phyloP scores from a whole-genome alignment of 2,113 vertebrate species.

The Cariama cristata region DNA sequence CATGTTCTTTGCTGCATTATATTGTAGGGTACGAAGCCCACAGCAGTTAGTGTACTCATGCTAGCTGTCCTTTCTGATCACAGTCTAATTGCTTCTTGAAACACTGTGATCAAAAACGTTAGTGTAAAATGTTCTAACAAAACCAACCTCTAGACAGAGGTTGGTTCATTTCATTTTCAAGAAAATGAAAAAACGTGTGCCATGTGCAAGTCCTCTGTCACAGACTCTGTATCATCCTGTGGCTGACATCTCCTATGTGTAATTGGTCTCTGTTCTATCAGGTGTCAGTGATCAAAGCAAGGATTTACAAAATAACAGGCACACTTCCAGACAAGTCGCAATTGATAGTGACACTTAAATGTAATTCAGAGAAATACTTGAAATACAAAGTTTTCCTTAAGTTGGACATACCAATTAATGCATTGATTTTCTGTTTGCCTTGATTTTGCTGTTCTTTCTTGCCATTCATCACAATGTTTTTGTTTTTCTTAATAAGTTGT shows the following conservation, averaged over 20 bases:
- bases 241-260: background rate
- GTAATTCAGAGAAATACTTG: background rate
- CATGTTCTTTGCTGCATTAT: background rate
- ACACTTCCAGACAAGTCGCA: background rate
- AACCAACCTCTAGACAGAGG: background rate
- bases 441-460: background rate
- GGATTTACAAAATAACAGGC: background rate
- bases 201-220: background rate
- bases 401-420: background rate
- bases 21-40: background rate
- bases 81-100: background rate
- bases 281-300: background rate
- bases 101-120: background rate
- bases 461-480: background rate
- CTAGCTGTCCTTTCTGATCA: background rate
- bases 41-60: background rate
- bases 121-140: background rate
- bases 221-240: background rate
- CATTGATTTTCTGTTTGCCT: background rate
- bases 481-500: background rate
- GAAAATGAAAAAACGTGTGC: background rate
- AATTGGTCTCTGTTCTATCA: background rate
- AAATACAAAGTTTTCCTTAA: background rate
- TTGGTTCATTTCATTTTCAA: background rate
- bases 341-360: background rate